Evolutionary conservation across 2,888 invertebrate genomes (phyloP), one percentile per base, ranked within the genome.

Genomic region (Drosophila multiciliata): DNA sequence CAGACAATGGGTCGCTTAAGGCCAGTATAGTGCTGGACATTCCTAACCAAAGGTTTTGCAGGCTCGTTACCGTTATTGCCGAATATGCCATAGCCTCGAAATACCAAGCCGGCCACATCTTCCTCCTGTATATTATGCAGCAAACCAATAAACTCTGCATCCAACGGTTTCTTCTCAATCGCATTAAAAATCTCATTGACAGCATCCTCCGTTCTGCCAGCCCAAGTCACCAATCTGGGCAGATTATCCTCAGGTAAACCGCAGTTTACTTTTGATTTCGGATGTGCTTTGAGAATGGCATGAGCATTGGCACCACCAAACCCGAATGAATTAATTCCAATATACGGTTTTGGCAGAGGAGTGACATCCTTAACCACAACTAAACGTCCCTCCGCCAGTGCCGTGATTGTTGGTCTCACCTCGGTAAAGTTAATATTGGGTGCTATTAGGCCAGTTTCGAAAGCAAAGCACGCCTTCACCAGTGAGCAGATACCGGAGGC

Each of bases 291-390:
- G 0, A 93, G 65, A 0, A 93, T 70, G 1, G 91, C 91, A 76
- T 93, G 93, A 54, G 96, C 96, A 89, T 98, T 98, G 5, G 96
- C 96, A 1, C 99, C 99, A 35, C 98, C 98, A 91, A 99, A 99
- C 0, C 98, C 98, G 91, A 98, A 99, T 12, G 97, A 98, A 93
- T 97, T 99, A 32, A 98, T 94, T 5, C 96, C 98, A 32, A 96
- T 95, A 90, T 96, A 94, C 26, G 97, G 97, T 36, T 96, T 96
- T 38, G 95, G 93, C 94, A 97, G 96, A 0, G 94, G 95, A 29
- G 93, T 96, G 91, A 94, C 94, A 57, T 96, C 96, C 0, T 96
- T 95, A 1, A 99, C 96, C 0, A 99, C 97, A 79, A 95, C 89
- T 36, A 96, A 91, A 50, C 95, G 93, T 0, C 95, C 95, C 36